Evolutionary conservation across 2,113 vertebrate species (phyloP).

Genomic region (Anarrhichthys ocellatus): DNA sequence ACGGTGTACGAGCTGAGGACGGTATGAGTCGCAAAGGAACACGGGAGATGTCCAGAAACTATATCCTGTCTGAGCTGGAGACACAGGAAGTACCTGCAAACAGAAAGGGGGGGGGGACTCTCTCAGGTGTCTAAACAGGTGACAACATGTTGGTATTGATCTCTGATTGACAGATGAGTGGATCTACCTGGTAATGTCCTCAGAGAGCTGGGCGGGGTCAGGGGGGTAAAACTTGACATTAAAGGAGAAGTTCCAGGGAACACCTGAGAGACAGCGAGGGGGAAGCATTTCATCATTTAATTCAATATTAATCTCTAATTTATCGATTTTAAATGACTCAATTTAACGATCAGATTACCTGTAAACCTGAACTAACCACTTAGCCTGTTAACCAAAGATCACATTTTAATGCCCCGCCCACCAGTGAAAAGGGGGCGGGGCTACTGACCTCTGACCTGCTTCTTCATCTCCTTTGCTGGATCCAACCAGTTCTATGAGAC

Average conservation of each 20-base stretch:
- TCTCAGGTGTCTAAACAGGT: neutral
- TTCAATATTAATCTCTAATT: neutral
- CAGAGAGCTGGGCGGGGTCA: slow-evolving; percentile 93
- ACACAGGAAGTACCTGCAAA: slow-evolving; percentile 95
- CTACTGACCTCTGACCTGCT: slow-evolving; percentile 95
- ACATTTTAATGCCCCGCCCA: too few species aligned
- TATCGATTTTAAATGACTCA: too few species aligned
- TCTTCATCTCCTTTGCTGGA: slow-evolving; percentile 96
- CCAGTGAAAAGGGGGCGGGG: too few species aligned
- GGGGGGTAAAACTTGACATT: slow-evolving; percentile 99
- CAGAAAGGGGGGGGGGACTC: neutral
- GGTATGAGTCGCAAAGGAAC: slow-evolving; percentile 93
- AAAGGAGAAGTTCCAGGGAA: slow-evolving; percentile 95
- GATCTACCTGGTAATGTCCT: slow-evolving; percentile 95
- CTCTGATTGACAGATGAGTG: slow-evolving; percentile 6
- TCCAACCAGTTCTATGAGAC: slow-evolving; percentile 95
- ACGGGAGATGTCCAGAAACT: slow-evolving; percentile 91
- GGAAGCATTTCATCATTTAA: neutral
- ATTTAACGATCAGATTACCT: neutral
- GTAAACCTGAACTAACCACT: neutral
- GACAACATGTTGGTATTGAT: neutral
- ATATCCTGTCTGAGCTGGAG: slow-evolving; percentile 95
- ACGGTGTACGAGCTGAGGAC: slow-evolving; percentile 94
- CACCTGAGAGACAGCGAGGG: slow-evolving; percentile 80
- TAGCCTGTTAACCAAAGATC: neutral